A percentile compares a stretch with the other conserved stretches of the same genome.
These are phyloP conservation scores for Agrilus planipennis DNA, from an alignment of 1,140 invertebrate genomes.

Conservation along the genomic window DNA sequence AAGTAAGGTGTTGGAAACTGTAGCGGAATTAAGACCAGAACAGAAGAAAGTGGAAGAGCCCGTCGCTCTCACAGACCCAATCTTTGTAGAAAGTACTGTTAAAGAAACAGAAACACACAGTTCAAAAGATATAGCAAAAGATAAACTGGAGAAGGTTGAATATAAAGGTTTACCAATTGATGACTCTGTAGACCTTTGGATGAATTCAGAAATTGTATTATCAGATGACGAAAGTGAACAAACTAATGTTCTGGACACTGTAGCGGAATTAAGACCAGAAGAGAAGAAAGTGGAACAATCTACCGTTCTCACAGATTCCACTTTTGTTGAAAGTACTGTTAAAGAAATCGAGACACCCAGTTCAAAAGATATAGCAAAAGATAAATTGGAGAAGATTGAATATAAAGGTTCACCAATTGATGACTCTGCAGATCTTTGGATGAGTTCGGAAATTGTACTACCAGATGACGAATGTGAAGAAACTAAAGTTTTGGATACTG, in stretches of 20 bases:
- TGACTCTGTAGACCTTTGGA: slow-evolving; percentile 37
- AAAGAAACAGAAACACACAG: neutral
- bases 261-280: too few relatives aligned
- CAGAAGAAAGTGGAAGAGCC: too few relatives aligned
- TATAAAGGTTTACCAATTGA: slow-evolving; percentile 38
- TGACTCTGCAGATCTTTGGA: slow-evolving; percentile 1
- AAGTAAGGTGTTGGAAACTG: too few relatives aligned
- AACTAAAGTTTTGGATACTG: too few relatives aligned
- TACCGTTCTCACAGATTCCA: too few relatives aligned
- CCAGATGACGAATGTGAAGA: slow-evolving; percentile 15
- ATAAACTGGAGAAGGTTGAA: slow-evolving; percentile 11
- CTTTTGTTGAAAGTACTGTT: too few relatives aligned
- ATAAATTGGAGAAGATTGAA: slow-evolving; percentile 1
- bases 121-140: neutral
- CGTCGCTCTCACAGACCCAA: too few relatives aligned
- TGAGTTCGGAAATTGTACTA: slow-evolving; percentile 11
- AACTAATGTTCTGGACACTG: too few relatives aligned
- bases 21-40: too few relatives aligned
- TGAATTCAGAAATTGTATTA: slow-evolving; percentile 39
- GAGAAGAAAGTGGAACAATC: too few relatives aligned
- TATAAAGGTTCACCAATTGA: slow-evolving; percentile 13
- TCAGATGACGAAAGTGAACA: slow-evolving; percentile 20
- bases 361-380: neutral
- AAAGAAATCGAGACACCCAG: neutral
- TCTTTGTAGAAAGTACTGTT: too few relatives aligned